These are phyloP conservation scores for Endotricha flammealis DNA, from an alignment of 2,888 invertebrate genomes.

Conservation along the genomic window DNA sequence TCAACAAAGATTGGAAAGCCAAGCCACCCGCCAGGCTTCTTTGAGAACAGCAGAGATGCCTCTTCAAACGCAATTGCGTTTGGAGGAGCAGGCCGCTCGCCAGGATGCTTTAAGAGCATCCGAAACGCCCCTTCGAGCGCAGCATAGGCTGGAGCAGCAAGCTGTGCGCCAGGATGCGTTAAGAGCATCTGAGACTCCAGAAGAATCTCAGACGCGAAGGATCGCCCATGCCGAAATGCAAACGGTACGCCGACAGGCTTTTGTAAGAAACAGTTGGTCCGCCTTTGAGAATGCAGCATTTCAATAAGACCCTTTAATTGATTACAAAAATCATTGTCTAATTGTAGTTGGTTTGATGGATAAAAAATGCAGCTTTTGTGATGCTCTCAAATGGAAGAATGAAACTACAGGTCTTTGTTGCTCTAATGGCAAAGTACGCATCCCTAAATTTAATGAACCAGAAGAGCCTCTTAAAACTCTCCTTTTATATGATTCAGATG, in stretches of 20 bases:
- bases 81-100: too few relatives aligned
- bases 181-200: conserved; percentile 12
- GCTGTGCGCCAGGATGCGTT: conserved; percentile 7
- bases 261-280: conserved; percentile 13
- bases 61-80: too few relatives aligned
- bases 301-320: conserved; percentile 16
- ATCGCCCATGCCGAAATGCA: conserved; percentile 13
- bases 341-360: conserved; percentile 9
- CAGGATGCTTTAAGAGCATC: not conserved
- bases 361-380: conserved; percentile 11
- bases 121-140: too few relatives aligned
- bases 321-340: conserved; percentile 12
- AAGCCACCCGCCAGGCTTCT: too few relatives aligned
- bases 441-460: conserved; percentile 13
- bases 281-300: conserved; percentile 17
- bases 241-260: conserved; percentile 7
- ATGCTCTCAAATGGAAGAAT: conserved; percentile 11
- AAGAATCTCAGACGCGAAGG: conserved; percentile 13
- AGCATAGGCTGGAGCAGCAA: too few relatives aligned
- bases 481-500: conserved; percentile 10
- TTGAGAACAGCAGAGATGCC: not conserved
- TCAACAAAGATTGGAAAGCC: too few relatives aligned
- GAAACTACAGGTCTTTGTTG: conserved; percentile 16
- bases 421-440: conserved; percentile 12
- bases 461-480: conserved; percentile 15